Conservation (phyloP, 2,113 vertebrate species). For the Chinchilla lanigera region DNA sequence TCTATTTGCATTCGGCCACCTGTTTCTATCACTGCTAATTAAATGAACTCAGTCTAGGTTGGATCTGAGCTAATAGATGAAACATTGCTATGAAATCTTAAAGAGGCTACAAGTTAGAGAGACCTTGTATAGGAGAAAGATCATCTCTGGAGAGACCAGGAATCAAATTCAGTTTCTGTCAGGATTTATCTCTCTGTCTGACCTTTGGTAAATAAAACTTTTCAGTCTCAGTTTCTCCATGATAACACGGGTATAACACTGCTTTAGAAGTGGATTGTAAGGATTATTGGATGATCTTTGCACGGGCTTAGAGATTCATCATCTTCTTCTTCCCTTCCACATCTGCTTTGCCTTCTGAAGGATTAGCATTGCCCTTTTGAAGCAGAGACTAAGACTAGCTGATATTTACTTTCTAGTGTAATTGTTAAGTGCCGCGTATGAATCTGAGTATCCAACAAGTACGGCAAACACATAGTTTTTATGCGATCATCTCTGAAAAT, state of each 20-base stretch:
- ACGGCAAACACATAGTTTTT: neutral
- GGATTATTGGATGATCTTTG: neutral
- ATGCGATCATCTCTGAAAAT: neutral
- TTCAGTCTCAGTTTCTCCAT: neutral
- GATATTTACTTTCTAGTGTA: neutral
- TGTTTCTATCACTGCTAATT: neutral
- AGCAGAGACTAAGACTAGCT: neutral
- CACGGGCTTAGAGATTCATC: neutral
- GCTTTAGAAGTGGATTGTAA: neutral
- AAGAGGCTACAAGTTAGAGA: neutral
- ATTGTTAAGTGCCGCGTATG: neutral
- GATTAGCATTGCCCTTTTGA: neutral
- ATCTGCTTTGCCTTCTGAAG: neutral
- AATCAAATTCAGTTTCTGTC: neutral
- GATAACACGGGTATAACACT: too few species aligned
- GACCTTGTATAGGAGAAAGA: neutral
- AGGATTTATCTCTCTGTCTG: neutral
- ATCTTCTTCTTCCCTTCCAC: neutral
- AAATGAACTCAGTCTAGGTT: neutral
- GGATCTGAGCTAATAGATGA: neutral
- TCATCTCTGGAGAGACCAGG: neutral
- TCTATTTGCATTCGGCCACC: neutral
- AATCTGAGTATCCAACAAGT: neutral
- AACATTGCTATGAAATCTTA: neutral
- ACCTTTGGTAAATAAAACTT: neutral